A percentile compares a stretch with the other conserved stretches of the same genome.
Evolutionary conservation across 2,113 vertebrate species (phyloP).

Genomic region (Oncorhynchus mykiss): DNA sequence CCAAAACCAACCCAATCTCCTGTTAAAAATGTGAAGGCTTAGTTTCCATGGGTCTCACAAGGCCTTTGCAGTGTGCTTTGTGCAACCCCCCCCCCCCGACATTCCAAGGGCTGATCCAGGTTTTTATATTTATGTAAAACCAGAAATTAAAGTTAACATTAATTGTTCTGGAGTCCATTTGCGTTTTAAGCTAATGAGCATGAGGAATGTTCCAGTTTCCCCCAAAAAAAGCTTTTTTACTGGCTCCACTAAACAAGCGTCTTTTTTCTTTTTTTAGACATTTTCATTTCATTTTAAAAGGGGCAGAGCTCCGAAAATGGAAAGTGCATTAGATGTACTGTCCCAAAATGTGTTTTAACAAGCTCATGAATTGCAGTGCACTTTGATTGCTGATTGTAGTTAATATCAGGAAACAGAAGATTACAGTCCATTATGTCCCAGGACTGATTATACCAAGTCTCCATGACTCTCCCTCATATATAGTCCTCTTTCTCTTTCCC

Average conservation of each 20-base stretch:
- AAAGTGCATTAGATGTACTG: constrained; percentile 25
- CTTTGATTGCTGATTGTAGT: constrained; percentile 65
- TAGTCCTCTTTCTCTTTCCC: background rate
- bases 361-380: constrained; percentile 37
- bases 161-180: constrained; percentile 48
- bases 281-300: constrained; percentile 35
- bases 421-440: constrained; percentile 58
- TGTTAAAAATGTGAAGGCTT: constrained; percentile 48
- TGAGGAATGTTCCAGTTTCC: constrained; percentile 26
- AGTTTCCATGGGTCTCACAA: constrained; percentile 48
- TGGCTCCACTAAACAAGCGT: constrained; percentile 20
- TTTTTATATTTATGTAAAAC: constrained; percentile 49
- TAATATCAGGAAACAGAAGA: constrained; percentile 72
- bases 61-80: constrained; percentile 10
- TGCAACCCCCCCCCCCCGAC: background rate
- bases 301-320: constrained; percentile 19
- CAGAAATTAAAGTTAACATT: constrained; percentile 53
- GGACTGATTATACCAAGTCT: constrained; percentile 49
- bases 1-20: constrained; percentile 55
- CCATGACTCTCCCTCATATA: constrained; percentile 1
- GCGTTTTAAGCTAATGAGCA: constrained; percentile 50
- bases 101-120: constrained; percentile 37
- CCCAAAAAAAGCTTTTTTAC: background rate
- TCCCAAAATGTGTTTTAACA: constrained; percentile 55
- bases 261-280: constrained; percentile 12